A percentile compares a stretch with the other conserved stretches of the same genome.
Conservation (phyloP, 2,797 vertebrate genomes). For the Cossypha caffra region DNA sequence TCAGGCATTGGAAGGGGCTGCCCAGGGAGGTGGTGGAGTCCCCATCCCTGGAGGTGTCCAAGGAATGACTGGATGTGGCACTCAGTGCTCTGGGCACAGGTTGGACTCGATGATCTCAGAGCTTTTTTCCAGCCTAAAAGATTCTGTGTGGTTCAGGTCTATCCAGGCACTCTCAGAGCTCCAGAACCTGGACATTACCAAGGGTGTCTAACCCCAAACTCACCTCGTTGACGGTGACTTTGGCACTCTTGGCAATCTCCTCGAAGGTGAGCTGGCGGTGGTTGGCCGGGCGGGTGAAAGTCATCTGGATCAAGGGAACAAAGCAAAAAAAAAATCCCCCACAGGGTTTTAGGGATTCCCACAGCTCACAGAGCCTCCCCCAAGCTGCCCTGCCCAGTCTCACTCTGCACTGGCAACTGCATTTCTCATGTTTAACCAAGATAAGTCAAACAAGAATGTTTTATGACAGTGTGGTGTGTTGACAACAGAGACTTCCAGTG, state of each 20-base stretch:
- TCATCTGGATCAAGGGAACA: slow-evolving; percentile 84
- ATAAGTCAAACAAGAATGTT: neutral
- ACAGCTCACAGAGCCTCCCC: neutral
- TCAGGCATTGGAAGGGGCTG: neutral
- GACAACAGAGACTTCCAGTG: neutral
- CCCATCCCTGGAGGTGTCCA: neutral
- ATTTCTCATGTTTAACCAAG: neutral
- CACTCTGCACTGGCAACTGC: neutral
- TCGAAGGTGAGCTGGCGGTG: slow-evolving; percentile 95
- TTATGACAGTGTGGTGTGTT: neutral
- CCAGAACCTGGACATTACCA: rapidly evolving
- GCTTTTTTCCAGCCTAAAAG: neutral
- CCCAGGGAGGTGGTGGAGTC: rapidly evolving
- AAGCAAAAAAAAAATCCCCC: neutral
- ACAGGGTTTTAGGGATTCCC: neutral
- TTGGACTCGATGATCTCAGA: rapidly evolving
- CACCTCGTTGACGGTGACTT: slow-evolving; percentile 92
- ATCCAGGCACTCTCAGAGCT: neutral
- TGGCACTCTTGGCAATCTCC: slow-evolving; percentile 92
- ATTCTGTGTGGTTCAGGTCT: neutral
- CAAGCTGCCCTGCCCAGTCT: neutral
- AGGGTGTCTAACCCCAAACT: neutral
- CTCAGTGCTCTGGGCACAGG: neutral
- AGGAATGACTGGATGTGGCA: neutral
- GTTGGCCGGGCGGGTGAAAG: slow-evolving; percentile 96